Evolutionary conservation across 2,888 invertebrate genomes (phyloP).

Genomic region (Erebia epiphron): DNA sequence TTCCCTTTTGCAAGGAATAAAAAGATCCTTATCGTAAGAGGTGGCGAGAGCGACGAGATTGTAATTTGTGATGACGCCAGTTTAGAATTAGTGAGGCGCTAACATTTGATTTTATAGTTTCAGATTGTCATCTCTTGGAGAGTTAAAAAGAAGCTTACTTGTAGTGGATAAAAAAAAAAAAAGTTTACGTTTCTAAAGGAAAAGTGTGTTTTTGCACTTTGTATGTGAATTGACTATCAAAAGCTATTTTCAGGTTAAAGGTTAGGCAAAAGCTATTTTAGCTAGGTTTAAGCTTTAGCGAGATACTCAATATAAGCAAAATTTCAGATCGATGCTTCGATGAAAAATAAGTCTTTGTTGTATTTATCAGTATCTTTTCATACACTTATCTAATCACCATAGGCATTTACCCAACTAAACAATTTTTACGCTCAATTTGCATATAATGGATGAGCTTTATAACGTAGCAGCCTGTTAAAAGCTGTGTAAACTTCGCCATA

Average conservation of each 20-base stretch:
- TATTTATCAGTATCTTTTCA: not conserved
- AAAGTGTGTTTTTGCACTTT: not conserved
- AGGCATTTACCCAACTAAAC: not conserved
- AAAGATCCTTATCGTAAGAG: constrained; percentile 76
- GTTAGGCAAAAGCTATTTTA: too few relatives aligned
- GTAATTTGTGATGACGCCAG: constrained; percentile 72
- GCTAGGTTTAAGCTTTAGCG: too few relatives aligned
- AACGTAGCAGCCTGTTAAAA: constrained; percentile 17
- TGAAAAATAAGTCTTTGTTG: too few relatives aligned
- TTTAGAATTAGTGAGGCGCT: constrained; percentile 63
- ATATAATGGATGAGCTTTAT: constrained; percentile 11
- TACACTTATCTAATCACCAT: not conserved
- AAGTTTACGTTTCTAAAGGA: constrained; percentile 2
- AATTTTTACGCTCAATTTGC: constrained; percentile 11
- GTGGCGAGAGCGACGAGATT: constrained; percentile 71
- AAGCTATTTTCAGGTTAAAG: not conserved
- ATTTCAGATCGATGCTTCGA: too few relatives aligned
- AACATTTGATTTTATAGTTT: constrained; percentile 45
- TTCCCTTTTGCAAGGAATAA: constrained; percentile 74
- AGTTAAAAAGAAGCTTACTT: not conserved
- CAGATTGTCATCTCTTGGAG: constrained; percentile 28
- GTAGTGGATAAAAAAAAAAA: too few relatives aligned
- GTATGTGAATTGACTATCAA: not conserved
- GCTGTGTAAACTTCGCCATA: constrained; percentile 16
- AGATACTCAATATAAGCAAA: too few relatives aligned